phyloP scores from a whole-genome alignment of 92 coral and sea anemone species.

The Heliopora coerulea region DNA sequence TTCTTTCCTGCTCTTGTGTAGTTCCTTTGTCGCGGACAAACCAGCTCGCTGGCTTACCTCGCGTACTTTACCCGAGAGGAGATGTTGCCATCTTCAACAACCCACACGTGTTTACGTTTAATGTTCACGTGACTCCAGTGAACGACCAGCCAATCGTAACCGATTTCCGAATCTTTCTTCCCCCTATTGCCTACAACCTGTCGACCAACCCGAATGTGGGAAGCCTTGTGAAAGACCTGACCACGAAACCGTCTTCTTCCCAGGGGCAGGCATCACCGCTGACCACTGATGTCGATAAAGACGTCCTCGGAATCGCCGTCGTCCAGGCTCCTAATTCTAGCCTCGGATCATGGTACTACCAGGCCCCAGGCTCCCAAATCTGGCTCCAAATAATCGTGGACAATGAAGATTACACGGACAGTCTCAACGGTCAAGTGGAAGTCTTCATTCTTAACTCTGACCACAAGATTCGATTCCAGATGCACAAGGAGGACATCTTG shows the following conservation, averaged over 20 bases:
- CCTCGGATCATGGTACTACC: slow-evolving; percentile 62
- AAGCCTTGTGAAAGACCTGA: slow-evolving; percentile 51
- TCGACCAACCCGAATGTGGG: slow-evolving; percentile 53
- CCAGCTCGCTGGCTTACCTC: slow-evolving; percentile 25
- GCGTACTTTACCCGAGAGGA: neutral
- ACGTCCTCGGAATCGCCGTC: slow-evolving; percentile 54
- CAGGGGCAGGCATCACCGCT: slow-evolving; percentile 47
- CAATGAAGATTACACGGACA: slow-evolving; percentile 14
- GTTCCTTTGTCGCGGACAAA: neutral
- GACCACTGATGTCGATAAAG: slow-evolving; percentile 56
- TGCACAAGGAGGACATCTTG: slow-evolving; percentile 49
- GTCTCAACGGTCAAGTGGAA: neutral
- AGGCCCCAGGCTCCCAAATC: neutral
- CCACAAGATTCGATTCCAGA: slow-evolving; percentile 33
- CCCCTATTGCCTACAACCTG: slow-evolving; percentile 63
- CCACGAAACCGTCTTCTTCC: slow-evolving; percentile 42
- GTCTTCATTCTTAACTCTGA: neutral
- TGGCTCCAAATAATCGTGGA: slow-evolving; percentile 18
- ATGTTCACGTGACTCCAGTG: slow-evolving; percentile 45
- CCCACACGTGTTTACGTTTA: neutral
- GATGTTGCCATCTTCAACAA: slow-evolving; percentile 6
- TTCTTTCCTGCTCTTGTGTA: neutral
- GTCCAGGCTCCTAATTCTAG: slow-evolving; percentile 54
- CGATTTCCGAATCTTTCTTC: slow-evolving; percentile 35
- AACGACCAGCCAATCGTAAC: slow-evolving; percentile 58